Evolutionary conservation across 2,797 vertebrate genomes (phyloP).

Genomic region (Caiman crocodilus): DNA sequence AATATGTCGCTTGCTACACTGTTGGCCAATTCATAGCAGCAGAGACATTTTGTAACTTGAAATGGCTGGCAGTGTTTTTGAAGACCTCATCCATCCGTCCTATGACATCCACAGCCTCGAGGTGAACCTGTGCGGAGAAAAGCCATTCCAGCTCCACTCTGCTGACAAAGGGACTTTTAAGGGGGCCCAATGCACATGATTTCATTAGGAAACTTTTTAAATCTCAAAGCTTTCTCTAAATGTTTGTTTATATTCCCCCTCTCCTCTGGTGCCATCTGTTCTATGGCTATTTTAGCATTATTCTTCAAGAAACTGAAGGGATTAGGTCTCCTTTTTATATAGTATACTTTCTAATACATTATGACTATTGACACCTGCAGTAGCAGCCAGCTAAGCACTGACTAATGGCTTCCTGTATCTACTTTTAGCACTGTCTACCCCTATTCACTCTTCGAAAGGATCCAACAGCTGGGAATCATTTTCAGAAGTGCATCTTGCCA

Average conservation of each 20-base stretch:
- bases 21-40: background rate
- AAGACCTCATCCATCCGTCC: background rate
- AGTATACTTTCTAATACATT: slow-evolving; percentile 36
- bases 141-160: background rate
- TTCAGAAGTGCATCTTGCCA: slow-evolving; percentile 62
- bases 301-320: rapidly evolving
- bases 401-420: slow-evolving; percentile 41
- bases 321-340: background rate
- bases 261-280: background rate
- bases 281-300: background rate
- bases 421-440: slow-evolving; percentile 48
- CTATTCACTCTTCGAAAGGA: slow-evolving; percentile 28
- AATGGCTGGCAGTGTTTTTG: background rate
- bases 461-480: slow-evolving; percentile 69
- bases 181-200: background rate
- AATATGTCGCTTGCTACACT: background rate
- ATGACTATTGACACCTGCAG: slow-evolving; percentile 34
- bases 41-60: background rate
- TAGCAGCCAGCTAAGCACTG: slow-evolving; percentile 19
- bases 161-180: background rate
- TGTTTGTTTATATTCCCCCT: background rate
- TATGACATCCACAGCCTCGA: background rate
- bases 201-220: background rate
- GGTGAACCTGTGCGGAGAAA: background rate
- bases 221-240: background rate